A percentile compares a stretch with the other conserved stretches of the same genome.
phyloP scores from a whole-genome alignment of 2,888 invertebrate genomes.

The Callimorpha dominula region DNA sequence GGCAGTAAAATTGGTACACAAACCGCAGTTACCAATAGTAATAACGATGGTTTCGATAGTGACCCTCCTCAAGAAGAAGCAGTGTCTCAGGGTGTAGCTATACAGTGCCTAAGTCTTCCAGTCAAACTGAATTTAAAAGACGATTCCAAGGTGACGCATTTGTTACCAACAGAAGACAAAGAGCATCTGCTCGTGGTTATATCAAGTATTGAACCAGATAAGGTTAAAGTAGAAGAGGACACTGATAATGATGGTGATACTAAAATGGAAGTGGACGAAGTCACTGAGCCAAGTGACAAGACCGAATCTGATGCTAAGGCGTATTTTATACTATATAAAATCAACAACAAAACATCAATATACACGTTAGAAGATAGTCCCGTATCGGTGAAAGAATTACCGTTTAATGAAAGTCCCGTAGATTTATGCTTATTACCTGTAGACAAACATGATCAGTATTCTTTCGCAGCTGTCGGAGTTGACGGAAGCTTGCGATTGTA shows the following conservation, averaged over 20 bases:
- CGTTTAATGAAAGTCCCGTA: constrained; percentile 89
- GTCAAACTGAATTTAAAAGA: constrained; percentile 78
- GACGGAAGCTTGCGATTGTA: constrained; percentile 92
- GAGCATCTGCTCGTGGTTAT: constrained; percentile 89
- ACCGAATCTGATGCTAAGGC: constrained; percentile 70
- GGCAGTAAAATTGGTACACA: constrained; percentile 76
- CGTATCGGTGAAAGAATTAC: constrained; percentile 87
- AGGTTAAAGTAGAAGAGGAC: constrained; percentile 68
- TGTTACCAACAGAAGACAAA: constrained; percentile 90
- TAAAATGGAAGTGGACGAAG: constrained; percentile 81
- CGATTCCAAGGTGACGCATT: constrained; percentile 87
- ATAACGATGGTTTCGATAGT: constrained; percentile 83
- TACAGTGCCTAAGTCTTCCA: constrained; percentile 87
- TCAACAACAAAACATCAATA: constrained; percentile 73
- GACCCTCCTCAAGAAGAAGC: constrained; percentile 79
- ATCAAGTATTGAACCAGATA: constrained; percentile 73
- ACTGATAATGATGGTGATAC: constrained; percentile 73
- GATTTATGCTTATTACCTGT: constrained; percentile 90
- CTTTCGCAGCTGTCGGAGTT: constrained; percentile 91
- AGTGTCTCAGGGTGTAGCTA: constrained; percentile 80
- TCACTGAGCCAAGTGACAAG: constrained; percentile 63
- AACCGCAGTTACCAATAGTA: constrained; percentile 72
- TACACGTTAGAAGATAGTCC: constrained; percentile 87
- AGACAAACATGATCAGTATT: constrained; percentile 83
- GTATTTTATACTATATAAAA: constrained; percentile 76